Evolutionary conservation across 2,797 vertebrate species (phyloP).

Genomic region (Clamator glandarius): DNA sequence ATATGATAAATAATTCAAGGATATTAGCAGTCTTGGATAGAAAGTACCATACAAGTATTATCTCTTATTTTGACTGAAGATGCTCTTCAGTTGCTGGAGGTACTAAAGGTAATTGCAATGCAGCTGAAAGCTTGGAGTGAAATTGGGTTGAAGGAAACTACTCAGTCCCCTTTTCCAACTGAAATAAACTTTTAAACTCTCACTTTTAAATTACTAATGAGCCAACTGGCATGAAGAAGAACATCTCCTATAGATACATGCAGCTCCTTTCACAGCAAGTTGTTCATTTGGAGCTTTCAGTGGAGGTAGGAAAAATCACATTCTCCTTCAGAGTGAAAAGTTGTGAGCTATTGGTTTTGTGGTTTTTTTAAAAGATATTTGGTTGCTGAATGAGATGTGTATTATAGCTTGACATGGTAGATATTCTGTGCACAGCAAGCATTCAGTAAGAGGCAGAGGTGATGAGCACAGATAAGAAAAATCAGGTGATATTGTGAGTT

Average conservation of each 20-base stretch:
- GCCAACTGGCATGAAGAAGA: not conserved
- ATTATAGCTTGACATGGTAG: not conserved
- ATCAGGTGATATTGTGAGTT: not conserved
- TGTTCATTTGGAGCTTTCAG: not conserved
- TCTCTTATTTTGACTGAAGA: slow-evolving; percentile 23
- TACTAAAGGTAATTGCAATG: not conserved
- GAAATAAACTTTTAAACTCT: not conserved
- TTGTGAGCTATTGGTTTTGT: not conserved
- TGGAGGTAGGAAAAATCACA: not conserved
- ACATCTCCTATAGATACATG: not conserved
- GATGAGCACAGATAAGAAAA: not conserved
- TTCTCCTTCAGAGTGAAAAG: not conserved
- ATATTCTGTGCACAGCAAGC: not conserved
- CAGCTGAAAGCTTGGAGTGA: not conserved
- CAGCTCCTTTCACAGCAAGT: not conserved
- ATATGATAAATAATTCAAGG: not conserved
- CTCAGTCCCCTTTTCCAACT: not conserved
- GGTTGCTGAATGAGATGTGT: not conserved
- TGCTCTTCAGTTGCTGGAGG: not conserved
- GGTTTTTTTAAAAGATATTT: not conserved
- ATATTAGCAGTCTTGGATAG: not conserved
- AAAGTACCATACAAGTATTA: not conserved
- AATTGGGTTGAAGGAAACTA: not conserved
- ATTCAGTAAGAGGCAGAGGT: not conserved
- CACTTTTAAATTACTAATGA: not conserved